Evolutionary conservation across 2,888 invertebrate species (phyloP), one percentile per base, ranked within the genome.

Genomic region (Branchellion lobata): DNA sequence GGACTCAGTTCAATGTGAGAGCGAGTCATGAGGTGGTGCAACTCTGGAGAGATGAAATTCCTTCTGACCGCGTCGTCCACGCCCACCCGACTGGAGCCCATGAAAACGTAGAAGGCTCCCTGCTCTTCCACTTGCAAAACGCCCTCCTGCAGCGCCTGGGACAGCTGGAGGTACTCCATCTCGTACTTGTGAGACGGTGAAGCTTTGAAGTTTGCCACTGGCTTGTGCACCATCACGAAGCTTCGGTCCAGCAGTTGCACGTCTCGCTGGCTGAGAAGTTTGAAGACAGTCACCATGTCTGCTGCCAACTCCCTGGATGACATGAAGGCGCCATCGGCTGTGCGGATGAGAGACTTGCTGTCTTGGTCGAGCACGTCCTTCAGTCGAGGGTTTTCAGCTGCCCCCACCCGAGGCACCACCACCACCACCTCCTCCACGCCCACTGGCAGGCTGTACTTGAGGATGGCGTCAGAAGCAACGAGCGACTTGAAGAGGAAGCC

Each of bases 401-500:
- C 36, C 18, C 77, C 77, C 0, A 77, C 31, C 27, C 77, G 11
- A 29, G 77, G 61, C 27, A 77, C 77, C n/a, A 77, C 77, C 65
- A 77, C 77, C 33, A 77, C 24, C 27, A 77, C 65, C 27, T 65
- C 21, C 2, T 29, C n/a, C 21, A 61, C 27, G 1, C 65, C 61
- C 31, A 27, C n/a, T 1, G 77, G 77, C 65, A 77, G 77, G 27
- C 57, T 57, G 40, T 77, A 77, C 31, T 77, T 65, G 0, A 61
- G 21, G 65, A 77, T 31, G 21, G 61, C 77, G 18, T 77, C 77
- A 34, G 61, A 53, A n/a, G 77, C 57, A 21, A 57, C 33, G 21
- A 77, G 29, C n/a, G 65, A 47, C 27, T 65, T 77, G 65, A 77
- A 77, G 24, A 77, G 8, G n/a, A 77, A 53, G 29, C 77, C 65